Conservation (phyloP, 1,140 invertebrate genomes). For the Drosophila nebulosa region DNA sequence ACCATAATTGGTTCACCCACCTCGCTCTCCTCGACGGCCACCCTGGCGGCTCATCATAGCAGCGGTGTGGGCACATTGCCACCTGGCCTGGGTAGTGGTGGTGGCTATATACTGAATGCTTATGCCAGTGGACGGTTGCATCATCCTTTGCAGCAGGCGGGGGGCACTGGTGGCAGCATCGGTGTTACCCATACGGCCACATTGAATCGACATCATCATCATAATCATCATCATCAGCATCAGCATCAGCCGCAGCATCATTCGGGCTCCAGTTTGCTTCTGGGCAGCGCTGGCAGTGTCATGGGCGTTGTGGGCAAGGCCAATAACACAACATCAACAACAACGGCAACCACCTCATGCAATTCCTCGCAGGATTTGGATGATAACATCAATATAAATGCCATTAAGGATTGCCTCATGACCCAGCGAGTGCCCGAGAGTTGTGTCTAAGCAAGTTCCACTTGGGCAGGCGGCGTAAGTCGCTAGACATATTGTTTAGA, state of each 20-base stretch:
- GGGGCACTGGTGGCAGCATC: background rate
- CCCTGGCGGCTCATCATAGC: slow-evolving; percentile 60
- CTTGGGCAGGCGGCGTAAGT: background rate
- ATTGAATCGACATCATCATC: slow-evolving; percentile 64
- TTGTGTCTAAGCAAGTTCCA: slow-evolving; percentile 55
- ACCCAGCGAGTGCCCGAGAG: slow-evolving; percentile 79
- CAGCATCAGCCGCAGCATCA: slow-evolving; percentile 46
- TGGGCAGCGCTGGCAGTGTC: slow-evolving; percentile 65
- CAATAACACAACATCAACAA: slow-evolving; percentile 38
- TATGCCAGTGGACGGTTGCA: slow-evolving; percentile 56
- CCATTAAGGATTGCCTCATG: slow-evolving; percentile 80
- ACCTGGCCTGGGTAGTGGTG: slow-evolving; percentile 68
- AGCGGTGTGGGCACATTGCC: slow-evolving; percentile 68
- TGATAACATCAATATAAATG: slow-evolving; percentile 80
- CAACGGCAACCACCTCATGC: slow-evolving; percentile 72
- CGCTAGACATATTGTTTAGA: slow-evolving; percentile 13
- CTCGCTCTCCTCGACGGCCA: slow-evolving; percentile 62
- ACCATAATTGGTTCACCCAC: slow-evolving; percentile 61
- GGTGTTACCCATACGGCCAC: slow-evolving; percentile 47
- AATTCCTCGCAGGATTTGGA: slow-evolving; percentile 78
- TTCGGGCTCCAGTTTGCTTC: slow-evolving; percentile 63
- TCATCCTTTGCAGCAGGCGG: slow-evolving; percentile 44
- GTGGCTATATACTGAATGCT: slow-evolving; percentile 69
- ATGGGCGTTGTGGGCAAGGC: slow-evolving; percentile 58
- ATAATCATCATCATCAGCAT: slow-evolving; percentile 33